These are phyloP conservation scores for Spodoptera frugiperda DNA, from an alignment of 1,140 invertebrate species.

Conservation along the genomic window DNA sequence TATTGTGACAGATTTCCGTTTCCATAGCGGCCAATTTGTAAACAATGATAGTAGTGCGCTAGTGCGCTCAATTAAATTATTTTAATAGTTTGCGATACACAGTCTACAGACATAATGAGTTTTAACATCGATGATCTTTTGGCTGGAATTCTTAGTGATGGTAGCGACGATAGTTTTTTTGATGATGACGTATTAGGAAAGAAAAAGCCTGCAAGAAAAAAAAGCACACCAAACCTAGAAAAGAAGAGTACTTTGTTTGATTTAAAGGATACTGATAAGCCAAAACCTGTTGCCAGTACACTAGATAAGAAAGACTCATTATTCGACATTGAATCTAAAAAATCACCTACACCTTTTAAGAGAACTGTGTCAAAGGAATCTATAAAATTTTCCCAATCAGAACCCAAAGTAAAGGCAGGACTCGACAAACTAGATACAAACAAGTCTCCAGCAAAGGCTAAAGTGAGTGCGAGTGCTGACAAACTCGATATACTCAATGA, in stretches of 20 bases:
- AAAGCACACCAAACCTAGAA: slow-evolving; percentile 58
- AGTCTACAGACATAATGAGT: slow-evolving; percentile 64
- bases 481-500: slow-evolving; percentile 69
- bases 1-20: slow-evolving; percentile 53
- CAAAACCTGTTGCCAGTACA: slow-evolving; percentile 43
- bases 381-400: slow-evolving; percentile 53
- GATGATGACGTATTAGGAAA: slow-evolving; percentile 83
- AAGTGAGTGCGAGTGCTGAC: slow-evolving; percentile 61
- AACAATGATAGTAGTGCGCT: slow-evolving; percentile 86
- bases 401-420: slow-evolving; percentile 49
- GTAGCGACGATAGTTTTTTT: slow-evolving; percentile 85
- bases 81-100: background rate
- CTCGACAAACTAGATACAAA: slow-evolving; percentile 54
- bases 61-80: slow-evolving; percentile 79
- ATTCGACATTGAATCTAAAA: slow-evolving; percentile 48
- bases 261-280: slow-evolving; percentile 61
- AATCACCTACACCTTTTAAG: slow-evolving; percentile 59
- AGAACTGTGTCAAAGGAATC: slow-evolving; percentile 66
- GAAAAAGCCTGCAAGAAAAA: slow-evolving; percentile 71
- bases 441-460: slow-evolving; percentile 72
- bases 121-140: slow-evolving; percentile 84
- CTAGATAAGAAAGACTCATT: slow-evolving; percentile 52
- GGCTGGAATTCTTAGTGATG: slow-evolving; percentile 84
- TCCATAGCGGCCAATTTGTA: slow-evolving; percentile 66
- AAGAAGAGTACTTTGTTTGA: slow-evolving; percentile 81